phyloP scores from a whole-genome alignment of 2,888 invertebrate species.

The Lacanobia wlatinum region DNA sequence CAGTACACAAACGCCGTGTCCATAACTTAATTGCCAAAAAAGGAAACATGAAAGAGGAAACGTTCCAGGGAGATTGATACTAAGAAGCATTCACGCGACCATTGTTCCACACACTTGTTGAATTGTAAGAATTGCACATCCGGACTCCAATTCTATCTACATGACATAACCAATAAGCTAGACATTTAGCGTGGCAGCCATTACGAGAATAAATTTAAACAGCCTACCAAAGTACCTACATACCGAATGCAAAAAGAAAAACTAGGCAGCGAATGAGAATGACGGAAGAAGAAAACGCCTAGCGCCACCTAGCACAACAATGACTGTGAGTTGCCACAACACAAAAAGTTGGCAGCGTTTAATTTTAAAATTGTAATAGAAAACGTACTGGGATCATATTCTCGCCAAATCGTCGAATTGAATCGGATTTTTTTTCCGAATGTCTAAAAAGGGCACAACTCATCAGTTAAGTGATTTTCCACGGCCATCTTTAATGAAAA shows the following conservation, averaged over 20 bases:
- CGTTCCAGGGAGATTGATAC: conserved; percentile 85
- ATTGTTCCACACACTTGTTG: conserved; percentile 86
- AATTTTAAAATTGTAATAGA: conserved; percentile 44
- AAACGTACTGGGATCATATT: conserved; percentile 47
- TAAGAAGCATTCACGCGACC: conserved; percentile 83
- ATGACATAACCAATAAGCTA: conserved; percentile 89
- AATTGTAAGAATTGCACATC: conserved; percentile 78
- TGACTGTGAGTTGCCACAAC: conserved; percentile 67
- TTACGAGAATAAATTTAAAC: conserved; percentile 88
- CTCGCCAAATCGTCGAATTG: conserved; percentile 12
- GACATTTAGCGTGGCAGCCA: conserved; percentile 89
- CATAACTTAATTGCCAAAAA: conserved; percentile 89
- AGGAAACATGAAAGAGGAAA: conserved; percentile 90
- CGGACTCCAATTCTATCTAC: conserved; percentile 78
- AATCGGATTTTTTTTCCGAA: neutral
- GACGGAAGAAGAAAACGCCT: conserved; percentile 83
- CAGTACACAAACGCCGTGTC: conserved; percentile 87
- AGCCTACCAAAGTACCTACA: conserved; percentile 80
- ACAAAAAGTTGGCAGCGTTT: conserved; percentile 18
- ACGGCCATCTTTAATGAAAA: no score
- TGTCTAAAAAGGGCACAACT: neutral
- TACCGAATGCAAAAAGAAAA: conserved; percentile 86
- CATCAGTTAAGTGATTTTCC: no score
- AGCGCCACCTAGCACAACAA: conserved; percentile 83
- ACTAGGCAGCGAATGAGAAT: conserved; percentile 83